Evolutionary conservation across 2,113 vertebrate species (phyloP).

Genomic region (Tetrao urogallus): DNA sequence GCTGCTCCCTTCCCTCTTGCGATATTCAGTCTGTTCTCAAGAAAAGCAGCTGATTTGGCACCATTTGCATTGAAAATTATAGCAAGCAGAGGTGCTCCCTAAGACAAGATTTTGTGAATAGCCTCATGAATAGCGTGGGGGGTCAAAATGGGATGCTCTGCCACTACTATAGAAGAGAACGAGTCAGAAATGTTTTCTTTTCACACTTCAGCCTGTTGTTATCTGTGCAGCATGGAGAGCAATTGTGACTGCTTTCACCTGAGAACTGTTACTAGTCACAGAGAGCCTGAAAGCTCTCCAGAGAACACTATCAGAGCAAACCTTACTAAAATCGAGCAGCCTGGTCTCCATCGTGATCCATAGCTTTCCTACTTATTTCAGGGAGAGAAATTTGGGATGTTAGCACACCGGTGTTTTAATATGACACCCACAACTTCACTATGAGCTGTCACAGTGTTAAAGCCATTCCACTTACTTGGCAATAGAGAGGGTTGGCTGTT

Average conservation of each 20-base stretch:
- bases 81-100: neutral
- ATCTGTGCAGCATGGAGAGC: neutral
- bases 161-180: neutral
- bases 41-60: neutral
- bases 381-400: neutral
- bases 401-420: neutral
- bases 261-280: neutral
- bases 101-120: neutral
- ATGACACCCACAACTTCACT: rapidly evolving
- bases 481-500: neutral
- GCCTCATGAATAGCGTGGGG: neutral
- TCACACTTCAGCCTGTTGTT: neutral
- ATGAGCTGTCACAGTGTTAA: rapidly evolving
- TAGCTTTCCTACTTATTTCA: neutral
- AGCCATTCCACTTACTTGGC: neutral
- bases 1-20: neutral
- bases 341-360: neutral
- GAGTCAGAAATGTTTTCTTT: neutral
- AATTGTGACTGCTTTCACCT: neutral
- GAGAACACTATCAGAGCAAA: rapidly evolving
- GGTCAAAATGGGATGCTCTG: neutral
- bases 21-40: neutral
- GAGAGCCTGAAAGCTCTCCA: neutral
- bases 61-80: neutral
- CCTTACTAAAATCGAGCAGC: neutral